A percentile compares a stretch with the other conserved stretches of the same genome.
These are phyloP conservation scores for Sorex maritimensis DNA, from an alignment of 2,797 vertebrate genomes.

Conservation along the genomic window DNA sequence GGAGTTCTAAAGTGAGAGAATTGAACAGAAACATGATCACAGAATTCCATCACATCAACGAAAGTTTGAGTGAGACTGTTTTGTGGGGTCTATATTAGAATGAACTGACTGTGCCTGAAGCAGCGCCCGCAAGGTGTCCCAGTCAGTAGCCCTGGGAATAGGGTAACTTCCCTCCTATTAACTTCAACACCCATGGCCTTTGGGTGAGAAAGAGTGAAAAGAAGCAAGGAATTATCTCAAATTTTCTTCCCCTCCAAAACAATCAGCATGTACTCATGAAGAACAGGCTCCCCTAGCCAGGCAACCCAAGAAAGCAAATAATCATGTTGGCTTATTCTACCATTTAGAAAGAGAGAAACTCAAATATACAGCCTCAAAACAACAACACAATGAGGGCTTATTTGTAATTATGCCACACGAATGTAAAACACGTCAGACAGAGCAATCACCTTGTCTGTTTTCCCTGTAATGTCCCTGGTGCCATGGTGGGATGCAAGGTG, in stretches of 20 bases:
- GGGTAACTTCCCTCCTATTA: not conserved
- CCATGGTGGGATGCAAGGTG: constrained; percentile 33
- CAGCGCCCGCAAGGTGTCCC: not conserved
- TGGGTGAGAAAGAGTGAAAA: not conserved
- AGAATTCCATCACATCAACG: constrained; percentile 20
- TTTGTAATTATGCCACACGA: constrained; percentile 68
- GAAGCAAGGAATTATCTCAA: not conserved
- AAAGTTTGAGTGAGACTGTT: not conserved
- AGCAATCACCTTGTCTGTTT: constrained; percentile 58
- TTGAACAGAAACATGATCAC: not conserved
- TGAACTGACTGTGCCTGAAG: not conserved
- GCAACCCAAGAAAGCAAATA: constrained; percentile 54
- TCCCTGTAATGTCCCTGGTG: constrained; percentile 53
- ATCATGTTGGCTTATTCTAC: constrained; percentile 58
- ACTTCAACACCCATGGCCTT: not conserved
- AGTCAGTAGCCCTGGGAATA: constrained; percentile 36
- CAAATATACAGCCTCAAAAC: constrained; percentile 74
- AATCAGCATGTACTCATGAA: constrained; percentile 47
- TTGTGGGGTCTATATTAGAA: not conserved
- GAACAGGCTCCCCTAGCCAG: constrained; percentile 31
- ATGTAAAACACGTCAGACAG: constrained; percentile 70
- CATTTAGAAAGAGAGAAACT: constrained; percentile 51
- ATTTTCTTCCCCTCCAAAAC: constrained; percentile 69
- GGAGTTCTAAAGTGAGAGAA: constrained; percentile 38
- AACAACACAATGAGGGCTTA: constrained; percentile 26